Conservation (phyloP, 2,797 vertebrate genomes). For the Falco concolor region DNA sequence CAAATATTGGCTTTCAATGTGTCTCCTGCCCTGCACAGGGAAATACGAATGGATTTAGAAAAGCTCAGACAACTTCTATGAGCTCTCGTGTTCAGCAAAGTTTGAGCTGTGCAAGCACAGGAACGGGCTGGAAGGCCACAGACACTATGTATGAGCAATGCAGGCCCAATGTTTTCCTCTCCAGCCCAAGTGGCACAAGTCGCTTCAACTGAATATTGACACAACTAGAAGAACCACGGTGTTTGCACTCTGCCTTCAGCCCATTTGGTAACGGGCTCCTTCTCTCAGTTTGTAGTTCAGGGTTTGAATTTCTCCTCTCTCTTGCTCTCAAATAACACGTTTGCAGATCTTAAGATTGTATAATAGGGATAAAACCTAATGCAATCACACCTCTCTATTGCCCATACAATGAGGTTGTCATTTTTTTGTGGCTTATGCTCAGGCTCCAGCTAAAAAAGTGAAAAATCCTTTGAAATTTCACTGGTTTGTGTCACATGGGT, state of each 20-base stretch:
- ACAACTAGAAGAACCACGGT: neutral
- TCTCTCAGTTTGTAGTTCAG: neutral
- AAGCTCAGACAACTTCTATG: neutral
- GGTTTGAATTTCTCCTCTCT: neutral
- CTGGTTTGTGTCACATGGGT: neutral
- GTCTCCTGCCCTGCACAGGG: neutral
- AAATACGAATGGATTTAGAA: neutral
- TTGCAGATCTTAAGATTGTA: neutral
- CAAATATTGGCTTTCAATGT: neutral
- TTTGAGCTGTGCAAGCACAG: neutral
- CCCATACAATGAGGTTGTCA: neutral
- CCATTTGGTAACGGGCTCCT: neutral
- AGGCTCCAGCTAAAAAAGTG: neutral
- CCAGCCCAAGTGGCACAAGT: neutral
- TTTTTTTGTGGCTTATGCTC: neutral
- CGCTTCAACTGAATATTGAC: neutral
- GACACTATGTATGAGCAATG: fast-evolving
- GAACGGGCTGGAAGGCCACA: neutral
- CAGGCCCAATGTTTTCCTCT: neutral
- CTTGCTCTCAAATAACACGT: neutral
- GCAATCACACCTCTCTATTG: neutral
- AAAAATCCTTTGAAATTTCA: neutral
- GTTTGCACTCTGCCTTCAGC: neutral
- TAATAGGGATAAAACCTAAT: neutral
- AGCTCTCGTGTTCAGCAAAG: neutral